Conservation (phyloP, 2,797 vertebrate genomes). For the Halcyon chelicuti region DNA sequence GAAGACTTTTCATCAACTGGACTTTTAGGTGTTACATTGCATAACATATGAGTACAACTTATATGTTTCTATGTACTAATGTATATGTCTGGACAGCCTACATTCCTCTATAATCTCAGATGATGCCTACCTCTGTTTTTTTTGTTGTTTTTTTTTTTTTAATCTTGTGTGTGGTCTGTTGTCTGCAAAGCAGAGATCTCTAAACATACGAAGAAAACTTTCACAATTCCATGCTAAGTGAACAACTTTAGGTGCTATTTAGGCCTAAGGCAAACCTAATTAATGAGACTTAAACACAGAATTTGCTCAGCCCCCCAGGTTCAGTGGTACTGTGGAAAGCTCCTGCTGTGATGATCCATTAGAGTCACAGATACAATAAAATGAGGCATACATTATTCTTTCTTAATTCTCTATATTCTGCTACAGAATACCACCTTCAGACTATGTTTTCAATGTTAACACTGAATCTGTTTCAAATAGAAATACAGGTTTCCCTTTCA, state of each 20-base stretch:
- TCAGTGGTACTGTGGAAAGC: neutral
- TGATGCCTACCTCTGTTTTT: neutral
- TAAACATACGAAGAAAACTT: neutral
- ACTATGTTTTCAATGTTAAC: neutral
- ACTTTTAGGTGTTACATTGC: neutral
- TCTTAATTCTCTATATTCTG: slow-evolving; percentile 9
- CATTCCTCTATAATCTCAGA: neutral
- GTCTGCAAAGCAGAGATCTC: neutral
- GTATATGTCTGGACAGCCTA: neutral
- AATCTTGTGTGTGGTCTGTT: neutral
- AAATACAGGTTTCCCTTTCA: slow-evolving; percentile 9
- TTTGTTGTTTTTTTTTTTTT: neutral
- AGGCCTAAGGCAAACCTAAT: neutral
- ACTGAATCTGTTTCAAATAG: neutral
- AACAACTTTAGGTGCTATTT: neutral
- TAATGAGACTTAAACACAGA: slow-evolving; percentile 30
- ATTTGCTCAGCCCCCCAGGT: slow-evolving; percentile 4
- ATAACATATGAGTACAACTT: neutral
- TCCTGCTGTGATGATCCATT: slow-evolving; percentile 36
- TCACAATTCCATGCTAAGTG: neutral
- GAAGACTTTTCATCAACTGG: neutral
- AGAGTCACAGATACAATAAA: neutral
- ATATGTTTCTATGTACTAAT: fast-evolving
- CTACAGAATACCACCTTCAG: neutral
- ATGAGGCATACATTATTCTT: neutral